Base-by-base conservation (phyloP, 92 coral and sea anemone genomes). In the Montipora capitata region DNA sequence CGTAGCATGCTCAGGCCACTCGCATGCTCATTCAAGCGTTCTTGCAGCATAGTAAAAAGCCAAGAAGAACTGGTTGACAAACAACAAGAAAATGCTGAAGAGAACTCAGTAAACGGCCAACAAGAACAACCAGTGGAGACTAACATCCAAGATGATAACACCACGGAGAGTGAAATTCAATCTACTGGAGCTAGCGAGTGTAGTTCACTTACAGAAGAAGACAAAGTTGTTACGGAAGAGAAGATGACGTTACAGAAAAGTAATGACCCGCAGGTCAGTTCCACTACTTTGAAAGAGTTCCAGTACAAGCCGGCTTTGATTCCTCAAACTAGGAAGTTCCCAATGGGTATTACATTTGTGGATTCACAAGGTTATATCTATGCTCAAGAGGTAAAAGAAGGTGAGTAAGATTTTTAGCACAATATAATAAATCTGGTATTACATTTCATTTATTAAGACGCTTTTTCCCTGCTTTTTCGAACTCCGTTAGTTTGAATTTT, bases 351-450 rank as follows among this genome's bases (percentile, higher is more conserved):
- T 56, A 97, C 98, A 0, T 97, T 77, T 68, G 96, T 97, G 79
- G 99, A 97, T 42, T 78, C 93, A 18, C 95, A 97, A 64, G 98
- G 99, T 9, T 94, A 80, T n/a, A 93, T 97, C 40, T 97, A 90
- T 61, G 99, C 96, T 43, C 96, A 94, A 88, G 98, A 96, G 68
- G 78, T 93, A 48, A 96, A 96, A 63, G 96, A 88, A 57, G 94
- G 98, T 91, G 40, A 72, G 79, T 5, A 44, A 10, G 8, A 13
- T 10, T 5, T 5, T 45, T 45, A 45, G 51, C 5, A 0, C 5
- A 5, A 0, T 45, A 0, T 8, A 45, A 45, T n/a, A n/a, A n/a
- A n/a, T 27, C 35, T 27, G 2, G 61, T 54, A 54, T 54, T 11
- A 3, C 61, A 54, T 54, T 54, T 54, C 15, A 8, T 54, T 54